Conservation (phyloP, 2,797 vertebrate species). For the Sebastes jordani region DNA sequence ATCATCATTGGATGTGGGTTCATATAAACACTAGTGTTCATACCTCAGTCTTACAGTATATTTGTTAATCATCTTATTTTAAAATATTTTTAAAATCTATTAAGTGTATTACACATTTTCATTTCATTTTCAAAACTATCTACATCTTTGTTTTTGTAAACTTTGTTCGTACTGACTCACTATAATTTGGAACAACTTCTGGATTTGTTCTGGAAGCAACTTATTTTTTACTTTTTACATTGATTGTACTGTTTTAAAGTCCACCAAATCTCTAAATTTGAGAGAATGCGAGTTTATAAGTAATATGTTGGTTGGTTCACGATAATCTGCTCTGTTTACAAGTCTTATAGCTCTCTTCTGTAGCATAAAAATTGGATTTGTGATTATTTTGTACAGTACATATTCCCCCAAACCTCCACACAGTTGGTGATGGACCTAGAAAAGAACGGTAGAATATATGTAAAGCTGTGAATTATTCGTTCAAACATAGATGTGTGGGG, state of each 20-base stretch:
- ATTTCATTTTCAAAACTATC: too few relatives aligned
- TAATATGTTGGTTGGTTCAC: neutral
- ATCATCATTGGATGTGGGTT: accelerated
- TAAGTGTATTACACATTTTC: too few relatives aligned
- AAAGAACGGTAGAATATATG: neutral
- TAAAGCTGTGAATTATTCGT: neutral
- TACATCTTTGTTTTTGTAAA: too few relatives aligned
- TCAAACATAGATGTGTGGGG: too few relatives aligned
- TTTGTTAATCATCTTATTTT: too few relatives aligned
- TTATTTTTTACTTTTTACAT: neutral
- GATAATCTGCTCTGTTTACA: neutral
- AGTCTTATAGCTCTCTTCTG: neutral
- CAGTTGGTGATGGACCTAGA: neutral
- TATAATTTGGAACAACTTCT: too few relatives aligned
- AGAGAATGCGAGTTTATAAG: neutral
- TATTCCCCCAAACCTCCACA: neutral
- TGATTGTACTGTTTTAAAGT: neutral
- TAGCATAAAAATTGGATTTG: neutral
- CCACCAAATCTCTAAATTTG: neutral
- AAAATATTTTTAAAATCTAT: too few relatives aligned
- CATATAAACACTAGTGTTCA: too few relatives aligned
- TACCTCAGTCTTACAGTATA: too few relatives aligned
- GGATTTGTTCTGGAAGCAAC: neutral
- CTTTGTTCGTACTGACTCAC: too few relatives aligned
- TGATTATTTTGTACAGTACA: neutral